Conservation (phyloP, 2,113 vertebrate genomes). For the Apaloderma vittatum region DNA sequence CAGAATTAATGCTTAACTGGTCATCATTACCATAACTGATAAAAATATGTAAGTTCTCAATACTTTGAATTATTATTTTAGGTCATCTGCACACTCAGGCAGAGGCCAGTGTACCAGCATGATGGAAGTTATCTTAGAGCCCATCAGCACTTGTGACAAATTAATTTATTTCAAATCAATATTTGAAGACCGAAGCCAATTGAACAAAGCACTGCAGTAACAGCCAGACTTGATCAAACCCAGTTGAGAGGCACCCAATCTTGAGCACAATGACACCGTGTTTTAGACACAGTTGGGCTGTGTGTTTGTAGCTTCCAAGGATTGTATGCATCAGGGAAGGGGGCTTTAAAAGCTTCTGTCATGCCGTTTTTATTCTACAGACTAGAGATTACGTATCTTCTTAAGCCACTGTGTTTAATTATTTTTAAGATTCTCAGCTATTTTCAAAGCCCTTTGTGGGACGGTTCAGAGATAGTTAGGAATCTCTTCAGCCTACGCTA, state of each 20-base stretch:
- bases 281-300: not conserved
- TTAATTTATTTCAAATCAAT: not conserved
- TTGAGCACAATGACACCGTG: not conserved
- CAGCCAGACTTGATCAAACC: not conserved
- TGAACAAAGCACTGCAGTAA: not conserved
- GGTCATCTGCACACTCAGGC: not conserved
- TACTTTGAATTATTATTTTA: not conserved
- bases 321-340: not conserved
- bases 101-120: not conserved
- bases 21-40: not conserved
- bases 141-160: not conserved
- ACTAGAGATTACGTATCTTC: not conserved
- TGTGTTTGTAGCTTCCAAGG: not conserved
- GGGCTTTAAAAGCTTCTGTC: not conserved
- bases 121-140: not conserved
- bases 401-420: not conserved
- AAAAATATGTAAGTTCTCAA: not conserved
- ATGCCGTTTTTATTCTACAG: not conserved
- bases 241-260: not conserved
- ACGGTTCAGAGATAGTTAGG: not conserved
- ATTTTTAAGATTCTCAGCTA: slow-evolving; percentile 3
- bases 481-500: not conserved
- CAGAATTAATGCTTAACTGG: not conserved
- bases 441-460: not conserved
- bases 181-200: not conserved